phyloP scores from a whole-genome alignment of 2,797 vertebrate species.

The Myotis planiceps region DNA sequence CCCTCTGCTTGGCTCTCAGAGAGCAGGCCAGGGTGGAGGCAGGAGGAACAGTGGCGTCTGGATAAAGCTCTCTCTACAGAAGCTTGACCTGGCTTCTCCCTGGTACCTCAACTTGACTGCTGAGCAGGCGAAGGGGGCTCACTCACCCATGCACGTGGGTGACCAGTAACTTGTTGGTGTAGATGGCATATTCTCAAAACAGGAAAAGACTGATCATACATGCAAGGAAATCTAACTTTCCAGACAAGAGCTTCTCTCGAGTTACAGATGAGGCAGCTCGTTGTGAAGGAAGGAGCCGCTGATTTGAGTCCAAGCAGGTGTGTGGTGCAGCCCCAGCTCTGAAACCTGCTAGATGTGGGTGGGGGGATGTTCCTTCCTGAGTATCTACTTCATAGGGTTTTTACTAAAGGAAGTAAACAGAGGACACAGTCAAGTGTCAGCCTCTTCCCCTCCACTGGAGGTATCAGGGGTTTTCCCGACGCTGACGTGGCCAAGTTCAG shows the following conservation, averaged over 20 bases:
- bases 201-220: neutral
- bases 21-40: neutral
- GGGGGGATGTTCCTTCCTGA: neutral
- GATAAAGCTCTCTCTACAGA: neutral
- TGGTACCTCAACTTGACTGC: neutral
- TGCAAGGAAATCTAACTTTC: neutral
- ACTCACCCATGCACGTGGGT: fast-evolving
- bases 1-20: neutral
- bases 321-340: neutral
- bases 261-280: neutral
- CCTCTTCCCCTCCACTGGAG: neutral
- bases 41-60: neutral
- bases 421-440: neutral
- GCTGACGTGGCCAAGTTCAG: neutral
- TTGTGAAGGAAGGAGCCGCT: neutral
- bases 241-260: neutral
- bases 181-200: fast-evolving
- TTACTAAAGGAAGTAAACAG: neutral
- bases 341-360: neutral
- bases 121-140: neutral
- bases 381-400: neutral
- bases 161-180: neutral
- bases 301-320: neutral
- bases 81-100: neutral
- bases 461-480: neutral